These are phyloP conservation scores for Anser brachyrhynchus DNA, from an alignment of 2,113 vertebrate species.

Conservation along the genomic window DNA sequence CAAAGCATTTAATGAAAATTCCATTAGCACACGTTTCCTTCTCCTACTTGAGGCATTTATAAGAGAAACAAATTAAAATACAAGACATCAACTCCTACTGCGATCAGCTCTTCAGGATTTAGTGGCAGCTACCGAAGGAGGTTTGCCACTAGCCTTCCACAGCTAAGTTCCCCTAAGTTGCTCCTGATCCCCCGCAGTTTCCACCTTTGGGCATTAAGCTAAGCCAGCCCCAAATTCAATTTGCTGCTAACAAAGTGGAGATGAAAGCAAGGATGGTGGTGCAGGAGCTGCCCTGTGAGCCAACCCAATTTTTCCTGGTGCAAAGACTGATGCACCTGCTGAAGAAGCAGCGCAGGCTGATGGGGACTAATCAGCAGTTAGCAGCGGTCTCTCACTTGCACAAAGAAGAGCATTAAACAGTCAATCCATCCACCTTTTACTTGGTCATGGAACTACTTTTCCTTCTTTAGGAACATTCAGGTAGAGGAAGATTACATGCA, in stretches of 20 bases:
- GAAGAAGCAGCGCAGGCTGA: neutral
- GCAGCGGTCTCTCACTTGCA: neutral
- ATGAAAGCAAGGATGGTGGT: no score
- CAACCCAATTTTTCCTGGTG: neutral
- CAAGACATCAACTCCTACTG: neutral
- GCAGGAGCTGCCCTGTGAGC: neutral
- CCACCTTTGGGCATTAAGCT: neutral
- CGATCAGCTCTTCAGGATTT: neutral
- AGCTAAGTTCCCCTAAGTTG: neutral
- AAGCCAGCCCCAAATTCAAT: neutral
- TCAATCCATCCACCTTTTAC: neutral
- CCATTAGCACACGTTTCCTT: neutral
- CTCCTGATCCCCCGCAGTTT: neutral
- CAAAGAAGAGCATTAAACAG: neutral
- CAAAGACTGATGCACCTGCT: neutral
- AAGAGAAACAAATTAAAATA: neutral
- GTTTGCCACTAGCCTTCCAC: neutral
- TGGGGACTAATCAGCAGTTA: neutral
- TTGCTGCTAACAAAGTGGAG: neutral
- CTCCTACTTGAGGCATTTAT: neutral
- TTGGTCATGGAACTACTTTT: neutral
- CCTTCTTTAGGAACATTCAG: neutral
- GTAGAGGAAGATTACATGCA: neutral
- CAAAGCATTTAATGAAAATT: neutral
- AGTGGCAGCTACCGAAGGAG: neutral